Evolutionary conservation across 1,140 invertebrate genomes (phyloP), one percentile per base, ranked within the genome.

Genomic region (Cydia splendana): DNA sequence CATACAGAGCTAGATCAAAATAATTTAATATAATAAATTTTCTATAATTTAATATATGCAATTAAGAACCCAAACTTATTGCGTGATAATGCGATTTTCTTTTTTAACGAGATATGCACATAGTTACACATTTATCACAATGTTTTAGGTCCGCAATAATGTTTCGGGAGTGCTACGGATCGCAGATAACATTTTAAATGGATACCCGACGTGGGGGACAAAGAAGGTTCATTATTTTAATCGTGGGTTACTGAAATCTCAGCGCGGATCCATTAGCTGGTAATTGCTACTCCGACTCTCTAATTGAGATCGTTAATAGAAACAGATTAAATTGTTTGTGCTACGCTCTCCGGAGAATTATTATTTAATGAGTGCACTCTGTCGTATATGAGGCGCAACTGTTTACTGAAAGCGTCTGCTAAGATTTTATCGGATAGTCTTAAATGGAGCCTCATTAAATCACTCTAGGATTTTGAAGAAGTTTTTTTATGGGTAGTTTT

Each of bases 251-350:
- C 51, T 83, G 78, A 81, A 85, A 83, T 83, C 81, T 83, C 80
- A 79, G 76, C 76, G 69, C 78, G 65, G 81, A 84, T 80, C 84
- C 84, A 87, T 85, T 87, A 85, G 65, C 78, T 76, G 75, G 71
- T 86, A 86, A 86, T 86, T 86, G 83, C 80, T 81, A 79, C 77
- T 81, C 81, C 81, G 80, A 81, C 79, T 80, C 80, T 79, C 82
- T 83, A 81, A 86, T 86, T 86, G 79, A 83, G 82, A 82, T 83
- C 83, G 80, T 82, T 85, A 85, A 85, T 83, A 82, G 80, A 84
- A 86, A 81, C 81, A 85, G 84, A 86, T 85, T 86, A 85, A 86
- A 86, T 84, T 80, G 85, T 84, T 85, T 84, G 82, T 81, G 78
- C 81, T 77, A 76, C 78, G 79, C 79, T 79, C 78, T 75, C 57